A percentile compares a stretch with the other conserved stretches of the same genome.
phyloP scores from a whole-genome alignment of 2,797 vertebrate genomes.

The Sandelia bainsii region DNA sequence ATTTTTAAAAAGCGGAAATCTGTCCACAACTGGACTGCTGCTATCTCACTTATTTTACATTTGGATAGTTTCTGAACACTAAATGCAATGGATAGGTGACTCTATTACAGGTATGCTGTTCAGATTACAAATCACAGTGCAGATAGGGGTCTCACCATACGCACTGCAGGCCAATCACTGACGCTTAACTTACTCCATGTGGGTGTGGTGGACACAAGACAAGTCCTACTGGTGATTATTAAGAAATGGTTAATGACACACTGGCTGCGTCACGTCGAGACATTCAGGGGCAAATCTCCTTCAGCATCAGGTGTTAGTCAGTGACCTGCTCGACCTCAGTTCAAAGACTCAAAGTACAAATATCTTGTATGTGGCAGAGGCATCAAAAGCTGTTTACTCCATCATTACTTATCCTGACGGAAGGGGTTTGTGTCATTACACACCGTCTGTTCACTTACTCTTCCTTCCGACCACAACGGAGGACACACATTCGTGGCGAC shows the following conservation, averaged over 20 bases:
- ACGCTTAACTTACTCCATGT: constrained; percentile 40
- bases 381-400: constrained; percentile 39
- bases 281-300: constrained; percentile 47
- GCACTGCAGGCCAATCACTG: constrained; percentile 23
- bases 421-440: constrained; percentile 61
- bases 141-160: neutral
- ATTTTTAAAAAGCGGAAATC: neutral
- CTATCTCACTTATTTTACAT: neutral
- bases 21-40: neutral
- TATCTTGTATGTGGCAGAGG: constrained; percentile 20
- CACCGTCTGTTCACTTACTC: constrained; percentile 68
- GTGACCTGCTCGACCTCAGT: constrained; percentile 75
- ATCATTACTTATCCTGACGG: constrained; percentile 58
- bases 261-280: constrained; percentile 64
- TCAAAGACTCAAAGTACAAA: constrained; percentile 46
- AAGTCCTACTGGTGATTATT: constrained; percentile 34
- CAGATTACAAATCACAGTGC: neutral
- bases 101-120: neutral
- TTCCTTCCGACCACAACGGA: constrained; percentile 57
- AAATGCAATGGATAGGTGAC: constrained; percentile 2
- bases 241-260: constrained; percentile 40
- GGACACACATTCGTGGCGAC: constrained; percentile 54
- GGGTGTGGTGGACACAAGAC: constrained; percentile 61
- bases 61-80: constrained; percentile 10
- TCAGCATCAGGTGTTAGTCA: constrained; percentile 80